phyloP scores from a whole-genome alignment of 2,113 vertebrate species.

The Eulemur macaco region DNA sequence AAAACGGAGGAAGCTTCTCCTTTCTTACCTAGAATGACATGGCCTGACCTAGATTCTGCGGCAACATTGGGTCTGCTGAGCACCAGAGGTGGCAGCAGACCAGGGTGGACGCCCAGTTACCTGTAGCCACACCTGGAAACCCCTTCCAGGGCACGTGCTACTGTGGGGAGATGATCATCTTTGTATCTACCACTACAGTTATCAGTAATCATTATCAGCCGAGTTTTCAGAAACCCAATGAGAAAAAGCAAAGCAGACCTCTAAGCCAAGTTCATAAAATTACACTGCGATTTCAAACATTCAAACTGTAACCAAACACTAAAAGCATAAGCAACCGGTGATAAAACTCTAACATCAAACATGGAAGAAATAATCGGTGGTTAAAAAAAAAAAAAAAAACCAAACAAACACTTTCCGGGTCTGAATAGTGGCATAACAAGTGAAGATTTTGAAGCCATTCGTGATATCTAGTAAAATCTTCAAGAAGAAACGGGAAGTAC shows the following conservation, averaged over 20 bases:
- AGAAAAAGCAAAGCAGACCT: not conserved
- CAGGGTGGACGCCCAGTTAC: not conserved
- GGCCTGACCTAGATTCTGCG: not conserved
- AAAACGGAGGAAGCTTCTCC: not conserved
- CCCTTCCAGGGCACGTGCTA: fast-evolving
- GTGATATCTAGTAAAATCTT: not conserved
- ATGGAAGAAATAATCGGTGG: not conserved
- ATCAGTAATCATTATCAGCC: not conserved
- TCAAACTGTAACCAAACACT: not conserved
- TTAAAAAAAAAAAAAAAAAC: not conserved
- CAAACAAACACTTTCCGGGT: not conserved
- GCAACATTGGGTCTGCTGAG: not conserved
- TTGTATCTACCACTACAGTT: not conserved
- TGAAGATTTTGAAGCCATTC: conserved; percentile 21
- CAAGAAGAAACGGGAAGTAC: not conserved
- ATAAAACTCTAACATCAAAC: not conserved
- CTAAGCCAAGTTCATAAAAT: not conserved
- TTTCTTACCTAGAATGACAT: not conserved
- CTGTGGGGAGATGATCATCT: not conserved
- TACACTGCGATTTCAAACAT: not conserved
- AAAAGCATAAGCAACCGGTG: not conserved
- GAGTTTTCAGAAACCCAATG: not conserved
- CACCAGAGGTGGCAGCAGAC: not conserved
- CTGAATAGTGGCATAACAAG: not conserved
- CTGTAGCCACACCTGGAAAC: not conserved